These are phyloP conservation scores for Chirona hameri DNA, from an alignment of 2,888 invertebrate species.

Conservation along the genomic window DNA sequence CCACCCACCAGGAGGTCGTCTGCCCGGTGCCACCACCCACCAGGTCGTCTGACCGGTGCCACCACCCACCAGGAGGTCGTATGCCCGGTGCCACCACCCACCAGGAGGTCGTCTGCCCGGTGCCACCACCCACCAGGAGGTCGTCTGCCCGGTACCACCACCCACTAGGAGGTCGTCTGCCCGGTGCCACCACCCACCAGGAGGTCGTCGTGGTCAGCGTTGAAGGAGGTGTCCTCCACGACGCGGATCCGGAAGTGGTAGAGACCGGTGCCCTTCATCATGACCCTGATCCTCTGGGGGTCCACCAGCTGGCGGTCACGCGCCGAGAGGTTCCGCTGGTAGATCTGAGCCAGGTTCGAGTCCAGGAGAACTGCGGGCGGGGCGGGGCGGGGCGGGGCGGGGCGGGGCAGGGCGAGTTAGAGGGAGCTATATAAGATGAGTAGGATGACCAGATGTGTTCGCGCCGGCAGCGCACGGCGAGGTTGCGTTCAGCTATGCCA, in stretches of 20 bases:
- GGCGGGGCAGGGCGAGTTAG: too few species aligned
- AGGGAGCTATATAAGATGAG: too few species aligned
- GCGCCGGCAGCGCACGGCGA: too few species aligned
- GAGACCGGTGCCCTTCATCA: not conserved
- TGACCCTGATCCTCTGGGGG: not conserved
- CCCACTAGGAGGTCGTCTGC: not conserved
- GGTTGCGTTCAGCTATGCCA: too few species aligned
- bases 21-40: not conserved
- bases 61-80: not conserved
- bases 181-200: not conserved
- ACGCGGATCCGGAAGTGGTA: conserved; percentile 4
- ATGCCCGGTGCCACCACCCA: too few species aligned
- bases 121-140: not conserved
- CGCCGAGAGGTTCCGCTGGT: not conserved
- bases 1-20: not conserved
- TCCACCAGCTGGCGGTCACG: not conserved
- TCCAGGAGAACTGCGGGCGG: not conserved
- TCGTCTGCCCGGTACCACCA: not conserved
- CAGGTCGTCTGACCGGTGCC: not conserved
- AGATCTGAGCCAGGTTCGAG: not conserved
- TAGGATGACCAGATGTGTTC: too few species aligned
- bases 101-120: not conserved
- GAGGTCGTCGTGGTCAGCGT: not conserved
- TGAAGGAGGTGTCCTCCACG: not conserved
- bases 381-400: too few species aligned